Base-by-base conservation (phyloP, 2,113 vertebrate species). In the Pterocles orientalis region DNA sequence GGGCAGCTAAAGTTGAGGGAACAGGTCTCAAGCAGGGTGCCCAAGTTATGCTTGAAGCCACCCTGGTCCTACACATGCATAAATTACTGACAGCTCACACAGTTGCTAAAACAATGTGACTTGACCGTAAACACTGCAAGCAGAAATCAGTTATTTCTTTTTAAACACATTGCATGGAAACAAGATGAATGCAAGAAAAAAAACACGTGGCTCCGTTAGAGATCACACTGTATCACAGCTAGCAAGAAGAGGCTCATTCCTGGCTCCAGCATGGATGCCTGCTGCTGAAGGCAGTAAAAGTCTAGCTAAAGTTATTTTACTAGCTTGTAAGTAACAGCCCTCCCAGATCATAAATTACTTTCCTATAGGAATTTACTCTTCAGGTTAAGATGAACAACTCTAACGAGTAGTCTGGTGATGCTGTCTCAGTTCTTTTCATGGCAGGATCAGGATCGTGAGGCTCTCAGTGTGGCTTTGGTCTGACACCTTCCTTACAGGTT, bases 241-340 rank as follows among this genome's bases (percentile, higher is more conserved):
- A 57, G 53, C 45, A 76, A 71, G 72, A 68, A 81, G 62, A 93
- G 72, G 39, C 69, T 90, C 18, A 0, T 83, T 94, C 88, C 61
- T 66, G 65, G 56, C 80, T 71, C 45, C 41, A 84, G 80, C 34
- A 25, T 0, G 4, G 58, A 16, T 48, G 16, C 61, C 91, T 93
- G 90, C 82, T 86, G 92, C 90, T 84, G 48, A 76, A 96, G 76
- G 83, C 61, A 82, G 88, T 93, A 92, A 92, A 88, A 88, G 94
- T 88, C 92, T 86, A 86, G 76, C 79, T 76, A 29, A 88, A 94
- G 92, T 94, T 95, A 88, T 94, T 96, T 94, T 96, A 94, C 86
- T 84, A 84, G 80, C 72, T 88, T 75, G 45, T 93, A 96, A 94
- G 82, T 88, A 95, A 82, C 91, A 95, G 70, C 34, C 70, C 72